phyloP scores from a whole-genome alignment of 2,113 vertebrate species.

The Potamarius usumacintae region DNA sequence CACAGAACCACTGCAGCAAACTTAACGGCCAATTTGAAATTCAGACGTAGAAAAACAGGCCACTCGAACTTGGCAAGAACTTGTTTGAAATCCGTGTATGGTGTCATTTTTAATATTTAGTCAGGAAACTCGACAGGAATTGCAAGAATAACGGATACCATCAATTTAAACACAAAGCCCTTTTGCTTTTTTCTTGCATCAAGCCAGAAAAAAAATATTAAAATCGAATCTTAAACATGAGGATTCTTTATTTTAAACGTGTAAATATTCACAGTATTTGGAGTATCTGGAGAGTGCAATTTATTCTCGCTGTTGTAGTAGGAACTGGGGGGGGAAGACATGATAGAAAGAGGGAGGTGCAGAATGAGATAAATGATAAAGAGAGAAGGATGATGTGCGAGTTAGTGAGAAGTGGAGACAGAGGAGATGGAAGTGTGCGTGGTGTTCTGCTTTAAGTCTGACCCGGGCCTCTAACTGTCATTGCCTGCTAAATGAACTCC shows the following conservation, averaged over 20 bases:
- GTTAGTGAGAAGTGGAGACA: background rate
- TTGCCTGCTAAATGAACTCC: constrained; percentile 54
- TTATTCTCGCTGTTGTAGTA: background rate
- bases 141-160: background rate
- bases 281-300: background rate
- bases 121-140: background rate
- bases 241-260: background rate
- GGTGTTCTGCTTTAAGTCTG: constrained; percentile 51
- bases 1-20: background rate
- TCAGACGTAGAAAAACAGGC: background rate
- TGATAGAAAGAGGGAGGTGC: background rate
- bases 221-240: background rate
- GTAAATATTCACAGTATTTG: background rate
- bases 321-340: background rate
- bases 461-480: constrained; percentile 49
- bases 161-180: background rate
- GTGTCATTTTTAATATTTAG: background rate
- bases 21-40: background rate
- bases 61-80: background rate
- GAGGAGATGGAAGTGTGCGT: background rate
- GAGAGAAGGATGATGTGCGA: background rate
- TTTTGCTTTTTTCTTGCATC: background rate
- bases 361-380: background rate
- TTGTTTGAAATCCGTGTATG: background rate
- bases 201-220: background rate